A percentile compares a stretch with the other conserved stretches of the same genome.
Evolutionary conservation across 2,888 invertebrate species (phyloP).

Genomic region (Helobdella robusta): DNA sequence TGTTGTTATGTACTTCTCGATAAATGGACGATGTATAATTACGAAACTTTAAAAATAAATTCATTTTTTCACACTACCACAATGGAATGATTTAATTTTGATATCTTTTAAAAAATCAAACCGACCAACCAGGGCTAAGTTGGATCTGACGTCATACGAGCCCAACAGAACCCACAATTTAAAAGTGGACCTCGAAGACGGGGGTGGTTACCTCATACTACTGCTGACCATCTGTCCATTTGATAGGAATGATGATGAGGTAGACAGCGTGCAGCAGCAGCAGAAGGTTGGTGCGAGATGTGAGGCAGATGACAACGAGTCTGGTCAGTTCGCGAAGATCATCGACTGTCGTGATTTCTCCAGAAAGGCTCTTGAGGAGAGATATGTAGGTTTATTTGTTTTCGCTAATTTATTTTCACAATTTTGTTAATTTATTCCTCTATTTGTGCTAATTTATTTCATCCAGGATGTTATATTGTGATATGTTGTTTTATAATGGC

Average conservation of each 20-base stretch:
- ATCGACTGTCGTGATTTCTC: background rate
- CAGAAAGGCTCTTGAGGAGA: background rate
- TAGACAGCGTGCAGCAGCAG: background rate
- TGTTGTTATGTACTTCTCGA: no score
- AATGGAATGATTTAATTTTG: no score
- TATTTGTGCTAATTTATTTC: no score
- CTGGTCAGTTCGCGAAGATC: background rate
- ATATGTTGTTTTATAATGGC: no score
- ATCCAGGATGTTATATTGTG: no score
- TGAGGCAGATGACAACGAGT: background rate
- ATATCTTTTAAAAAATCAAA: no score
- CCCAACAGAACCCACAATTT: slow-evolving; percentile 82
- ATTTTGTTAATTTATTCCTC: no score
- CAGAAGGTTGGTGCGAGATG: no score
- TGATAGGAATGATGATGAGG: background rate
- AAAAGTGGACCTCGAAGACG: slow-evolving; percentile 80
- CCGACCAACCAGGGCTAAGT: slow-evolving; percentile 64
- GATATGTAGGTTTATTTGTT: background rate
- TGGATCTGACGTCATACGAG: slow-evolving; percentile 73
- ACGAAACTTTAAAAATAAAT: no score
- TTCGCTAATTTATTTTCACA: background rate
- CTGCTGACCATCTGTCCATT: slow-evolving; percentile 72
- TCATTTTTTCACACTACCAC: no score
- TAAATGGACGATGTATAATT: no score
- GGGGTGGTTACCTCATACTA: slow-evolving; percentile 67